A percentile compares a stretch with the other conserved stretches of the same genome.
These are phyloP conservation scores for Embidobia sp. DNA, from an alignment of 2,888 invertebrate genomes.

Conservation along the genomic window DNA sequence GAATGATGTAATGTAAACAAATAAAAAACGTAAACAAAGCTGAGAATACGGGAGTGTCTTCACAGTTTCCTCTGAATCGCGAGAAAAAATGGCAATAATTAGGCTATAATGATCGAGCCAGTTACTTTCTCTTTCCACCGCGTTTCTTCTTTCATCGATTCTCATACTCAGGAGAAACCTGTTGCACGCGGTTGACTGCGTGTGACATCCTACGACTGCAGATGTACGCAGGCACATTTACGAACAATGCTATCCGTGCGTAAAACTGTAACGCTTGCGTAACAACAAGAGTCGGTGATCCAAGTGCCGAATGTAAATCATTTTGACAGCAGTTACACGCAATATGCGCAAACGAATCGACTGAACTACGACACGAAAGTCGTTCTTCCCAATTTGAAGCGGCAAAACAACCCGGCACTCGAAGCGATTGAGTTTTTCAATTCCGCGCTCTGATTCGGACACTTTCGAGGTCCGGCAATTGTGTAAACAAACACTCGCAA, in stretches of 20 bases:
- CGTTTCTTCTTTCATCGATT: constrained; percentile 51
- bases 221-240: constrained; percentile 45
- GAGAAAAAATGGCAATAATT: no score
- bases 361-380: constrained; percentile 10
- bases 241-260: constrained; percentile 42
- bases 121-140: constrained; percentile 44
- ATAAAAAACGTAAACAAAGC: no score
- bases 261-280: constrained; percentile 45
- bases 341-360: no score
- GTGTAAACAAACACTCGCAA: no score
- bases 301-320: constrained; percentile 38
- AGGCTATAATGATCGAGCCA: constrained; percentile 16
- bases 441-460: no score
- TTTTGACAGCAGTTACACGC: constrained; percentile 41
- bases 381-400: constrained; percentile 2
- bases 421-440: no score
- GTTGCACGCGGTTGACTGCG: constrained; percentile 69
- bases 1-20: no score
- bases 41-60: no score
- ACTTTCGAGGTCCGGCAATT: no score
- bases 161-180: constrained; percentile 68
- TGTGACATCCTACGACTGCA: constrained; percentile 64
- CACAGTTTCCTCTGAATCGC: no score
- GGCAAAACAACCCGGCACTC: no score
- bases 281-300: constrained; percentile 11